These are phyloP conservation scores for Lucilia sericata DNA, from an alignment of 1,140 invertebrate species.

Conservation along the genomic window DNA sequence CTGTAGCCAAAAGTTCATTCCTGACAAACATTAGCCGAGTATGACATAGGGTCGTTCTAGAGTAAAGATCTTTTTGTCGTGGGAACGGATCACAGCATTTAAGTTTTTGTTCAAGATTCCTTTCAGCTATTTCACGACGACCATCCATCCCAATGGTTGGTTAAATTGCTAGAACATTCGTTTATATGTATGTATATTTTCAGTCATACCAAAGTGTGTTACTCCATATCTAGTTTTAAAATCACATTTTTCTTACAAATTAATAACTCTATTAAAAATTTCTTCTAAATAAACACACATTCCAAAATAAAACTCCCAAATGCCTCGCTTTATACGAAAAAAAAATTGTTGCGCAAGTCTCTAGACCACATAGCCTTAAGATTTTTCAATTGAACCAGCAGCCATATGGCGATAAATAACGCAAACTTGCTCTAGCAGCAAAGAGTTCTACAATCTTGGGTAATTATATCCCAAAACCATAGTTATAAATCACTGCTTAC, in stretches of 20 bases:
- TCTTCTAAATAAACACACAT: neutral
- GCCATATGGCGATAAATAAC: constrained; percentile 45
- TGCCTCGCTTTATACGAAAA: neutral
- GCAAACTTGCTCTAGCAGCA: constrained; percentile 37
- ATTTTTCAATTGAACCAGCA: neutral
- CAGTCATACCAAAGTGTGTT: neutral
- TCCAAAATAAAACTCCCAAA: neutral
- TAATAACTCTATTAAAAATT: too few species aligned
- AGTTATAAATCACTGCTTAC: constrained; percentile 60
- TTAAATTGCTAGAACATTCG: neutral
- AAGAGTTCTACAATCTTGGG: constrained; percentile 43
- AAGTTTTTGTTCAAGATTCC: too few species aligned
- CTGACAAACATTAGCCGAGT: too few species aligned
- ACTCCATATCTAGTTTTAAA: neutral
- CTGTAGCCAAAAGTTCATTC: too few species aligned
- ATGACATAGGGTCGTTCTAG: neutral
- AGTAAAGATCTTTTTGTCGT: neutral
- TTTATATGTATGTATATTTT: too few species aligned
- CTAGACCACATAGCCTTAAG: constrained; percentile 44
- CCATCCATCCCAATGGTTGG: too few species aligned
- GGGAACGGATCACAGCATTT: neutral
- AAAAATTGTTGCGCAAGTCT: constrained; percentile 18
- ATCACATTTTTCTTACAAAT: neutral
- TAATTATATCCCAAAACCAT: constrained; percentile 51
- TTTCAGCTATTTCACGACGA: too few species aligned